These are phyloP conservation scores for Dicentrarchus labrax DNA, from an alignment of 2,113 vertebrate species.

Conservation along the genomic window DNA sequence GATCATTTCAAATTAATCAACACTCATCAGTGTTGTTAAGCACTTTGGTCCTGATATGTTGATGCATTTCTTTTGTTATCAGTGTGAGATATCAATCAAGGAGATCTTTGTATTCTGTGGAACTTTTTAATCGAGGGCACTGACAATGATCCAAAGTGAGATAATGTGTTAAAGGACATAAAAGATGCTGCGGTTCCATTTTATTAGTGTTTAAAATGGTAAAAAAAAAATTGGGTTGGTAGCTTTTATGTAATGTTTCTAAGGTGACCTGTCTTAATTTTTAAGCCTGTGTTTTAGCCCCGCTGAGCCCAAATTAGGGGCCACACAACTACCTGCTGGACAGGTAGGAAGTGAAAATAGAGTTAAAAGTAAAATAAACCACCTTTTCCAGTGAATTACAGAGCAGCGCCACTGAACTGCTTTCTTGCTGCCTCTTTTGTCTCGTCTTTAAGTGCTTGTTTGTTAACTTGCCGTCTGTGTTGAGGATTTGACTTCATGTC, in stretches of 20 bases:
- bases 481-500: constrained; percentile 64
- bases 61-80: background rate
- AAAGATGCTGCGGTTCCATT: background rate
- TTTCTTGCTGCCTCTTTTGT: constrained; percentile 54
- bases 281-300: constrained; percentile 27
- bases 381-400: constrained; percentile 5
- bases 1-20: constrained; percentile 53
- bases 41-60: constrained; percentile 66
- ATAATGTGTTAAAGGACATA: constrained; percentile 7
- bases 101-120: constrained; percentile 12
- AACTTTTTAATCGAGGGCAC: constrained; percentile 26
- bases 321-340: constrained; percentile 71
- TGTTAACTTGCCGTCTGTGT: constrained; percentile 50
- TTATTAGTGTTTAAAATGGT: background rate
- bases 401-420: constrained; percentile 38
- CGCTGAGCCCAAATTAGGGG: background rate
- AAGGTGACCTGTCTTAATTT: constrained; percentile 21
- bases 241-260: constrained; percentile 28
- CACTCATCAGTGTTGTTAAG: constrained; percentile 50
- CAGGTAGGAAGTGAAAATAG: constrained; percentile 59
- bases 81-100: constrained; percentile 20
- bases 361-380: background rate
- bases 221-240: background rate
- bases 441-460: constrained; percentile 63
- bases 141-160: constrained; percentile 54